Conservation (phyloP, 2,113 vertebrate genomes). For the Epinephelus lanceolatus region DNA sequence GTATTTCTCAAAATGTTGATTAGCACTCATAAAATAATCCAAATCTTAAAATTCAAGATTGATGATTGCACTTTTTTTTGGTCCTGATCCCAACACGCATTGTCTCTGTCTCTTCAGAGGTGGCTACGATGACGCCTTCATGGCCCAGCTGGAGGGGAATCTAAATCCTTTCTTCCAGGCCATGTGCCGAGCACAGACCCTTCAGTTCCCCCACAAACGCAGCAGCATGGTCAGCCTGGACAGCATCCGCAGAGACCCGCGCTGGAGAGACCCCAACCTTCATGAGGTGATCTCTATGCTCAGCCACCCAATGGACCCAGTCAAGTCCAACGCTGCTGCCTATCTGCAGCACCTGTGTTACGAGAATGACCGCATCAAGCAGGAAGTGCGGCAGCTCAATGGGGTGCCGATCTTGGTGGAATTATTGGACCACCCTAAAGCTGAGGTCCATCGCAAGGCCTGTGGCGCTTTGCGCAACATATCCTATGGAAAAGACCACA, state of each 20-base stretch:
- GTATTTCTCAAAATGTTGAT: background rate
- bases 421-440: constrained; percentile 92
- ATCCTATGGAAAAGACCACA: constrained; percentile 93
- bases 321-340: constrained; percentile 96
- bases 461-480: constrained; percentile 96
- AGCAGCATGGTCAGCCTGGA: constrained; percentile 96
- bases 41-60: background rate
- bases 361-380: constrained; percentile 95
- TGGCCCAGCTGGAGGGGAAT: constrained; percentile 89
- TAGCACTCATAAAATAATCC: background rate
- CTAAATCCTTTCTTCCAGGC: constrained; percentile 89
- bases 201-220: constrained; percentile 91
- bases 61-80: background rate
- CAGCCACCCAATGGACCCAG: constrained; percentile 94
- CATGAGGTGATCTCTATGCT: constrained; percentile 96
- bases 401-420: constrained; percentile 93
- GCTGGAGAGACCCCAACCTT: constrained; percentile 96
- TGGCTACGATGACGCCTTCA: constrained; percentile 89
- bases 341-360: constrained; percentile 99
- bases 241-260: constrained; percentile 93
- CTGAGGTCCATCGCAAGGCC: constrained; percentile 95
- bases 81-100: background rate
- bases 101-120: constrained; percentile 76
- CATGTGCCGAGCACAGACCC: constrained; percentile 89
- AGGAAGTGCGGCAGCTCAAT: constrained; percentile 93